Percentiles rank a stretch among this genome's conserved stretches.
Conservation (phyloP, 2,797 vertebrate species). For the Periophthalmus magnuspinnatus region DNA sequence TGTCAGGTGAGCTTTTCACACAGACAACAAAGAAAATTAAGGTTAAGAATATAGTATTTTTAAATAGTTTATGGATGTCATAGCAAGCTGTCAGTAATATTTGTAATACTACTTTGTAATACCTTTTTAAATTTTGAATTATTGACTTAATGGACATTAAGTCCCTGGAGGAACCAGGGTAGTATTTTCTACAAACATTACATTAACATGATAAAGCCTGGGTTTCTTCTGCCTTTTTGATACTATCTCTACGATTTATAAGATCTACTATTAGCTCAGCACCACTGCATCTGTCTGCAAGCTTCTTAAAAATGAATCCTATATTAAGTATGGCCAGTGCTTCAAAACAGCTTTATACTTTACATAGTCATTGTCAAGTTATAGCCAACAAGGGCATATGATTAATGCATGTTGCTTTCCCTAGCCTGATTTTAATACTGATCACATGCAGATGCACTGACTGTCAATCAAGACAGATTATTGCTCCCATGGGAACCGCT, state of each 20-base stretch:
- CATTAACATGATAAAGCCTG: slow-evolving; percentile 23
- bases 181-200: neutral
- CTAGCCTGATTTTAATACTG: slow-evolving; percentile 8
- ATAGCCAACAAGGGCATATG: slow-evolving; percentile 1
- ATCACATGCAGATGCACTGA: slow-evolving; percentile 23
- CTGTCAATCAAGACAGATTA: slow-evolving; percentile 45
- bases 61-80: neutral
- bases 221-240: slow-evolving; percentile 32
- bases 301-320: neutral
- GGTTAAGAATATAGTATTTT: neutral
- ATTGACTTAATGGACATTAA: neutral
- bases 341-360: neutral
- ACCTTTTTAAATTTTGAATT: neutral
- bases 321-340: neutral
- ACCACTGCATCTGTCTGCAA: slow-evolving; percentile 9
- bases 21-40: neutral
- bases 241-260: slow-evolving; percentile 23
- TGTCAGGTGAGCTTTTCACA: neutral
- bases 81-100: neutral
- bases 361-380: neutral
- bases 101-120: neutral
- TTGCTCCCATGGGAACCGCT: slow-evolving; percentile 33
- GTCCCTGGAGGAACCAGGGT: neutral
- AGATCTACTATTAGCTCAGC: neutral
- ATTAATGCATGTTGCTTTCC: slow-evolving; percentile 10